Percentiles rank a stretch among this genome's conserved stretches.
These are phyloP conservation scores for Rapana venosa DNA, from an alignment of 2,888 invertebrate genomes.

Conservation along the genomic window DNA sequence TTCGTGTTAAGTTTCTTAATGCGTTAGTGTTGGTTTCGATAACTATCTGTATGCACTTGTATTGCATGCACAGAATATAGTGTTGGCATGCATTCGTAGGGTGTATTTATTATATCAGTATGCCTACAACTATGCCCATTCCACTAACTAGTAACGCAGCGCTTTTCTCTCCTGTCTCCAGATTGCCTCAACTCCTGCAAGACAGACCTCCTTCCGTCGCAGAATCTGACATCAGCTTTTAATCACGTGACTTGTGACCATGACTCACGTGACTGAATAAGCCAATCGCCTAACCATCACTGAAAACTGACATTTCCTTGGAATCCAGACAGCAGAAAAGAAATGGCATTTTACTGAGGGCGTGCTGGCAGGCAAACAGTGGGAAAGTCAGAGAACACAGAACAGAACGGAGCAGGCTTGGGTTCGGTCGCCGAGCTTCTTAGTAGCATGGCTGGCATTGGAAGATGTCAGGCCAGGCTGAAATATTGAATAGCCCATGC, in stretches of 20 bases:
- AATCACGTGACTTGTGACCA: not conserved
- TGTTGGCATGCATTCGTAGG: not conserved
- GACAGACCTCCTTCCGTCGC: conserved; percentile 33
- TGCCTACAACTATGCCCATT: not conserved
- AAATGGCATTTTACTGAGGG: not conserved
- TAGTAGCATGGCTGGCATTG: too few relatives aligned
- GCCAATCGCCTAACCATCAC: not conserved
- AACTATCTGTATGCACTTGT: too few relatives aligned
- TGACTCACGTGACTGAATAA: not conserved
- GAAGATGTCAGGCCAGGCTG: too few relatives aligned
- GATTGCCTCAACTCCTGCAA: conserved; percentile 42
- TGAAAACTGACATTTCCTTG: not conserved
- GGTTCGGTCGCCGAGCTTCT: too few relatives aligned
- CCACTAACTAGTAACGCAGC: not conserved
- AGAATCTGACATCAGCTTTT: conserved; percentile 37
- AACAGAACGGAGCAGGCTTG: too few relatives aligned
- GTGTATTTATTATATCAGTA: not conserved
- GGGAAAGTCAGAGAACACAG: not conserved
- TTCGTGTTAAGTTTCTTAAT: not conserved
- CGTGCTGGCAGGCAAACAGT: not conserved
- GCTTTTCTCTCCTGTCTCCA: not conserved
- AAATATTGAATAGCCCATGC: too few relatives aligned
- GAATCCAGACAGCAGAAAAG: not conserved
- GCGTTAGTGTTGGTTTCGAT: too few relatives aligned
- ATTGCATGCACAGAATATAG: not conserved